Conservation (phyloP, 2,888 invertebrate species). For the Chymomyza caudatula region DNA sequence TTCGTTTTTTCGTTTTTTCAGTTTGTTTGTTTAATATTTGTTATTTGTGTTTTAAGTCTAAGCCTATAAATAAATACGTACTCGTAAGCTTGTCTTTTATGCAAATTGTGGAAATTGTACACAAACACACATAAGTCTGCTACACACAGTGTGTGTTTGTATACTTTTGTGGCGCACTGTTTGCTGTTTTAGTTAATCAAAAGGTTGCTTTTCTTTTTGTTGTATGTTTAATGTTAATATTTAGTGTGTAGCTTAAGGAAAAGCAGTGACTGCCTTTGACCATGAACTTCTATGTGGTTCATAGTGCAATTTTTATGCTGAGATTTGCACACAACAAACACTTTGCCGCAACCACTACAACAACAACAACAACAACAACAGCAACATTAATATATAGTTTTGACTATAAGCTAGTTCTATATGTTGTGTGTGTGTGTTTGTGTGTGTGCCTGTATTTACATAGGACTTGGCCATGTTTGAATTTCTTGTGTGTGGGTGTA, state of each 20-base stretch:
- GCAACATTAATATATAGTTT: not conserved
- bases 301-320: not conserved
- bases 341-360: not conserved
- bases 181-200: not conserved
- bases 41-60: constrained; percentile 41
- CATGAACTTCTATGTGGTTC: too few relatives aligned
- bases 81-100: constrained; percentile 65
- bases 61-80: constrained; percentile 60
- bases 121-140: not conserved
- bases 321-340: not conserved
- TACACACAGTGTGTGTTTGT: constrained; percentile 30
- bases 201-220: not conserved
- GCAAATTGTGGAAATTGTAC: constrained; percentile 55
- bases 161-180: constrained; percentile 57
- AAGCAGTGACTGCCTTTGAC: not conserved
- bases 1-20: constrained; percentile 3
- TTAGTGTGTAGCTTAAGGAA: too few relatives aligned
- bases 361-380: too few relatives aligned
- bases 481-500: constrained; percentile 1
- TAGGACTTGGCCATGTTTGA: constrained; percentile 3
- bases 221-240: too few relatives aligned
- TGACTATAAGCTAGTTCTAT: not conserved
- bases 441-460: constrained; percentile 40
- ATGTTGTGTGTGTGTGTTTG: constrained; percentile 13
- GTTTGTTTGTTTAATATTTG: not conserved